Conservation (phyloP, 2,888 invertebrate species). For the Drosophila flavopinicola region DNA sequence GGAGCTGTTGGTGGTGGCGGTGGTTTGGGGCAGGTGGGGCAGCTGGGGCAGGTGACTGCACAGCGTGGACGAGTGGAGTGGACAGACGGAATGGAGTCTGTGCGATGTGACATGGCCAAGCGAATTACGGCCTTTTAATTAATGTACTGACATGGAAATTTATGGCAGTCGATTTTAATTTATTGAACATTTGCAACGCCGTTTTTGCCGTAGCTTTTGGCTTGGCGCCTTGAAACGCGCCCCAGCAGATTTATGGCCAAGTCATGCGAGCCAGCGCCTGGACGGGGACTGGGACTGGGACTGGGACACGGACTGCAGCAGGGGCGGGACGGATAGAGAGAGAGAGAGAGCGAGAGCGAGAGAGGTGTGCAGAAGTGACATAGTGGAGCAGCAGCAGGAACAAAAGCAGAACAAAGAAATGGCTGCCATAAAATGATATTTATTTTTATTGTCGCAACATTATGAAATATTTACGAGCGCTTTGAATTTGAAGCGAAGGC, state of each 20-base stretch:
- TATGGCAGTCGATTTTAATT: constrained; percentile 80
- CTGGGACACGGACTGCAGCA: no score
- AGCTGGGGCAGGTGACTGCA: constrained; percentile 24
- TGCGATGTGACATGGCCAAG: constrained; percentile 49
- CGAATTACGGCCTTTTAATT: constrained; percentile 80
- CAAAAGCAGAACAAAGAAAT: constrained; percentile 52
- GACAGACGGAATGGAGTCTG: constrained; percentile 21
- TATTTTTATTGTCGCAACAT: constrained; percentile 75
- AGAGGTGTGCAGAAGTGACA: constrained; percentile 10
- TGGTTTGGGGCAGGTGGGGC: neutral
- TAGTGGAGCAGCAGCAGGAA: constrained; percentile 10
- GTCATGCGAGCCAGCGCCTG: constrained; percentile 43
- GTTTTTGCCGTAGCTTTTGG: constrained; percentile 29
- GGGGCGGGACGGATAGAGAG: no score
- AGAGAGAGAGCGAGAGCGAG: no score
- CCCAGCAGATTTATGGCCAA: constrained; percentile 64
- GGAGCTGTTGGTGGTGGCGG: no score
- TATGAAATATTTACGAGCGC: constrained; percentile 73
- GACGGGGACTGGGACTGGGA: no score
- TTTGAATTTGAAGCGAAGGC: constrained; percentile 39
- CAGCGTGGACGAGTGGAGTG: constrained; percentile 1
- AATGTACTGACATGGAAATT: constrained; percentile 80
- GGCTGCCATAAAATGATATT: constrained; percentile 75
- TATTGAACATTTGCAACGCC: constrained; percentile 67
- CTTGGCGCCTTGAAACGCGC: constrained; percentile 47